phyloP scores from a whole-genome alignment of 2,888 invertebrate genomes.

The Therioaphis trifolii region DNA sequence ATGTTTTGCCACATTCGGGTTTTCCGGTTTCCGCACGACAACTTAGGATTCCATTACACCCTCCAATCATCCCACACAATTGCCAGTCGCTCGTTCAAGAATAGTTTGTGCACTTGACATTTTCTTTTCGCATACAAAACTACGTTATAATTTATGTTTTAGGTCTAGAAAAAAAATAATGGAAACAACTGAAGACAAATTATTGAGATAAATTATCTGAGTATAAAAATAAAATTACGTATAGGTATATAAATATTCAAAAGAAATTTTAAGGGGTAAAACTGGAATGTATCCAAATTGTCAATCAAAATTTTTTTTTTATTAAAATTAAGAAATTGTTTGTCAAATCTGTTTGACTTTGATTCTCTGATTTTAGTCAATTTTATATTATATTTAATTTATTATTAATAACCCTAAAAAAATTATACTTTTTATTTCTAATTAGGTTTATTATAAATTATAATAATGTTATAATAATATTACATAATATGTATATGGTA shows the following conservation, averaged over 20 bases:
- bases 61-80: constrained; percentile 10
- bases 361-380: background rate
- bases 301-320: constrained; percentile 15
- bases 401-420: too few relatives aligned
- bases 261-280: background rate
- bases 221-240: constrained; percentile 4
- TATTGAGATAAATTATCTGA: background rate
- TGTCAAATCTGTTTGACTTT: background rate
- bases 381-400: too few relatives aligned
- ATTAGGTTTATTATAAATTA: too few relatives aligned
- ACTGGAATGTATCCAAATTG: constrained; percentile 7
- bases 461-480: too few relatives aligned
- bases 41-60: constrained; percentile 39
- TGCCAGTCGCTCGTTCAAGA: constrained; percentile 24
- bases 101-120: constrained; percentile 47
- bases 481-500: too few relatives aligned
- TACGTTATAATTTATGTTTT: background rate
- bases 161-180: background rate
- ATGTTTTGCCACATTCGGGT: constrained; percentile 28
- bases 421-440: too few relatives aligned
- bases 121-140: constrained; percentile 27
- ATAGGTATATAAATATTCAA: background rate
- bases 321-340: background rate
- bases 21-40: constrained; percentile 58
- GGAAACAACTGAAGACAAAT: background rate